Conservation (phyloP, 2,113 vertebrate species). For the Lamprologus callipterus region DNA sequence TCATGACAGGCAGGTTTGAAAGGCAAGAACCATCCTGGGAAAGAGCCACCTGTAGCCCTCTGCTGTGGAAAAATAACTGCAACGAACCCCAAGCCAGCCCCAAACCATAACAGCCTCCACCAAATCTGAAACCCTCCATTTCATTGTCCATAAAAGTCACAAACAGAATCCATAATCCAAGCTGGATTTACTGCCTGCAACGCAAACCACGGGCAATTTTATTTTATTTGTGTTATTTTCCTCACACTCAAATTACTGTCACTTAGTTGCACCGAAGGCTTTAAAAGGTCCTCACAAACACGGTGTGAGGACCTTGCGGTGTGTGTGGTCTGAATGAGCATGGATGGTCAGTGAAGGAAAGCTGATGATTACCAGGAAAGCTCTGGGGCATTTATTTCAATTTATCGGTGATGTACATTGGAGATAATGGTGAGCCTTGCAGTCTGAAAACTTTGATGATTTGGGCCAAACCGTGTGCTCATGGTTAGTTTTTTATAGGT, state of each 20-base stretch:
- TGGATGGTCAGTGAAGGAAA: background rate
- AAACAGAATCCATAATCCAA: background rate
- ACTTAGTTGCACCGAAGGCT: background rate
- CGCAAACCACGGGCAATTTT: background rate
- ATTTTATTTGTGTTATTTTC: background rate
- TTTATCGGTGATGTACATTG: background rate
- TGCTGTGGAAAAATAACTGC: background rate
- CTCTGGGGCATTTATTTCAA: background rate
- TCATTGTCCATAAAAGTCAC: background rate
- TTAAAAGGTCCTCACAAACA: background rate
- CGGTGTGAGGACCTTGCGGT: too few relatives aligned
- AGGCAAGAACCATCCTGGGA: background rate
- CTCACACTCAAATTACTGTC: background rate
- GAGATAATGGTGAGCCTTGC: background rate
- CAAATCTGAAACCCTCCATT: background rate
- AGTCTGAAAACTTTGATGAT: background rate
- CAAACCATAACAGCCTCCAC: background rate
- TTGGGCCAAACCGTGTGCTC: background rate
- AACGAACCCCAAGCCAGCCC: background rate
- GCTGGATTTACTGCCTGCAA: background rate
- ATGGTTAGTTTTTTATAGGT: background rate
- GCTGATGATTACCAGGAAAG: background rate
- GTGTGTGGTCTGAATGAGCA: background rate
- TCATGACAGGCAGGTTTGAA: background rate
- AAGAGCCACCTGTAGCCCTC: background rate